Evolutionary conservation across 2,797 vertebrate species (phyloP).

Genomic region (Sylvia borin): DNA sequence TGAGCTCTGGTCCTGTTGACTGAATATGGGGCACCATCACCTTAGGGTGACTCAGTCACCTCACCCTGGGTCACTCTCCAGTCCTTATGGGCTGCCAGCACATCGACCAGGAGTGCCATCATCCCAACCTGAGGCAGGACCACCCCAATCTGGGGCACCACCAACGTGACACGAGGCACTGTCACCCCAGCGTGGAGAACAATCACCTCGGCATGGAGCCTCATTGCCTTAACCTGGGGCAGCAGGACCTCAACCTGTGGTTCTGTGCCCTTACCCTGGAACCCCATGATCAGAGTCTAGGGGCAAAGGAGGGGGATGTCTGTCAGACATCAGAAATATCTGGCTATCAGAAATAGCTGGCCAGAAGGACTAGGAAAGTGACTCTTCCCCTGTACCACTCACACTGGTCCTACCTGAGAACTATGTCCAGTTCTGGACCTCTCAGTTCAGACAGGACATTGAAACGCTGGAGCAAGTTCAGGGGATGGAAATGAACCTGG

Average conservation of each 20-base stretch:
- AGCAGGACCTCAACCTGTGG: not conserved
- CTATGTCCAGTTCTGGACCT: not conserved
- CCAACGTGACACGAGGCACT: no score
- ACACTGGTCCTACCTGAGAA: not conserved
- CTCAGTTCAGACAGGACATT: not conserved
- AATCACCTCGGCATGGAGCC: no score
- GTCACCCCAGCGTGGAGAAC: not conserved
- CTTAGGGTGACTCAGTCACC: not conserved
- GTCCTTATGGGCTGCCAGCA: not conserved
- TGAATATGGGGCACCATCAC: not conserved
- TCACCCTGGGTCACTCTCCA: not conserved
- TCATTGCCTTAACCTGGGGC: not conserved
- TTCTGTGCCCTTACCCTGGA: not conserved
- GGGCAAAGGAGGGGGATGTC: not conserved
- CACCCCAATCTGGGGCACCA: not conserved
- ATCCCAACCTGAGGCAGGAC: not conserved
- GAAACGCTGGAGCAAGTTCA: not conserved
- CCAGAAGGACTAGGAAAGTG: not conserved
- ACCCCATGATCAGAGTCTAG: not conserved
- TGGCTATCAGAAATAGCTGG: not conserved
- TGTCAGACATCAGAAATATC: not conserved
- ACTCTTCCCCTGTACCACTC: not conserved
- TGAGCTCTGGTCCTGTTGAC: not conserved
- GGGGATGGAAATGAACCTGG: not conserved
- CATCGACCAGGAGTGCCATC: not conserved